Percentiles rank a stretch among this genome's conserved stretches.
These are phyloP conservation scores for Atlantisia rogersi DNA, from an alignment of 2,113 vertebrate species.

Conservation along the genomic window DNA sequence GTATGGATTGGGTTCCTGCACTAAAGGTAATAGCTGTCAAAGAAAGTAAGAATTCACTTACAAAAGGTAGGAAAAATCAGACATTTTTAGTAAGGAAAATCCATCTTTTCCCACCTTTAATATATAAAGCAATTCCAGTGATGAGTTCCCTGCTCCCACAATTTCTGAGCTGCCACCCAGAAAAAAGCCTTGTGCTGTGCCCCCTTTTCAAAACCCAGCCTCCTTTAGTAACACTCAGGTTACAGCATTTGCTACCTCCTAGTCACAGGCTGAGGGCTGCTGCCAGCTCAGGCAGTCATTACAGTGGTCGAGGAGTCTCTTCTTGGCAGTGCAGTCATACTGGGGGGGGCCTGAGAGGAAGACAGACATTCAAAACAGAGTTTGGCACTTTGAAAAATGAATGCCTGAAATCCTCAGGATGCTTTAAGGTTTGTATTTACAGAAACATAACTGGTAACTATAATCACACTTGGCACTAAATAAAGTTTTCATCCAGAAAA, in stretches of 20 bases:
- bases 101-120: not conserved
- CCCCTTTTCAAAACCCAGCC: not conserved
- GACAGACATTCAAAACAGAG: not conserved
- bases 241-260: not conserved
- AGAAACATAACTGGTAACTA: not conserved
- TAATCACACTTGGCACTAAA: conserved; percentile 58
- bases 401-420: conserved; percentile 18
- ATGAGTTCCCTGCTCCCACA: not conserved
- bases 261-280: not conserved
- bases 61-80: not conserved
- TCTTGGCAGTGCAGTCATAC: not conserved
- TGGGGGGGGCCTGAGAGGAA: not conserved
- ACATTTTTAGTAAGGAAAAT: not conserved
- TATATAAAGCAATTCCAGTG: not conserved
- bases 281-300: not conserved
- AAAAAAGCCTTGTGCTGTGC: not conserved
- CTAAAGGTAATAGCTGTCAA: not conserved
- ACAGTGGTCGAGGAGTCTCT: not conserved
- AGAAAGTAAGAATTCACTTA: not conserved
- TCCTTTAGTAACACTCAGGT: not conserved
- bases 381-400: conserved; percentile 54
- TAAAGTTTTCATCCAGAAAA: conserved; percentile 34
- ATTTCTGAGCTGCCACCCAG: not conserved
- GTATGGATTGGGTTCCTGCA: not conserved
- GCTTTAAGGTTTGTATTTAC: not conserved